These are phyloP conservation scores for Talpa occidentalis DNA, from an alignment of 2,113 vertebrate genomes.

Conservation along the genomic window DNA sequence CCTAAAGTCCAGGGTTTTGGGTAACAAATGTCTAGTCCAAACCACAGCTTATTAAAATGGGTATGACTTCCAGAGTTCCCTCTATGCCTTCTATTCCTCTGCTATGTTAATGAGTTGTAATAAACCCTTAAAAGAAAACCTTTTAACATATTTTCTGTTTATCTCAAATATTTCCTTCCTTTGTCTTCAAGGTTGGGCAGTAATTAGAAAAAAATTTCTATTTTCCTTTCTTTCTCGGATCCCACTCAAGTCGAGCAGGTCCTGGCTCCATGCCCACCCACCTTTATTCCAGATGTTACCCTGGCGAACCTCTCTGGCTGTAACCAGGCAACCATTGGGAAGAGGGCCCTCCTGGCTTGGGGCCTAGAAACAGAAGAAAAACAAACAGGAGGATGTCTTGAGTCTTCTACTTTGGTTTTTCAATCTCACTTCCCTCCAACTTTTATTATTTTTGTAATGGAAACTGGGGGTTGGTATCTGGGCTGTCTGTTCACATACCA, in stretches of 20 bases:
- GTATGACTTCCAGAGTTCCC: background rate
- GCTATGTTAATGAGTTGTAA: slow-evolving; percentile 73
- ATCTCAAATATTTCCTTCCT: slow-evolving; percentile 80
- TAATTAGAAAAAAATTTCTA: slow-evolving; percentile 51
- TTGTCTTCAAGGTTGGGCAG: slow-evolving; percentile 75
- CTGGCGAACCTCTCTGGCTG: slow-evolving; percentile 87
- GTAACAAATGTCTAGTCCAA: background rate
- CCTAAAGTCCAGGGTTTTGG: background rate
- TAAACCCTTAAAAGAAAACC: slow-evolving; percentile 73
- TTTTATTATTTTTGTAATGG: slow-evolving; percentile 85
- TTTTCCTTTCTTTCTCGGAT: slow-evolving; percentile 77
- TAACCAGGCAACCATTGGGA: slow-evolving; percentile 89
- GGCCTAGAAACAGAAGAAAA: slow-evolving; percentile 83
- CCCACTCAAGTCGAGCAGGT: slow-evolving; percentile 79
- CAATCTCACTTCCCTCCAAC: slow-evolving; percentile 75
- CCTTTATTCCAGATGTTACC: slow-evolving; percentile 93
- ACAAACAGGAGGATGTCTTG: slow-evolving; percentile 81
- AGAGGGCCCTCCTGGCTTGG: slow-evolving; percentile 82
- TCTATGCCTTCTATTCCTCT: slow-evolving; percentile 14
- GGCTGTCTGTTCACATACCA: slow-evolving; percentile 83
- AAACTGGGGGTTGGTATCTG: slow-evolving; percentile 87
- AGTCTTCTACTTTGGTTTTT: slow-evolving; percentile 75
- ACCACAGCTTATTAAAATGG: slow-evolving; percentile 54
- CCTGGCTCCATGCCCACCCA: slow-evolving; percentile 88
- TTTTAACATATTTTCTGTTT: slow-evolving; percentile 81